Conservation (phyloP, 64 coral and sea anemone genomes). For the Trachythela sp. region DNA sequence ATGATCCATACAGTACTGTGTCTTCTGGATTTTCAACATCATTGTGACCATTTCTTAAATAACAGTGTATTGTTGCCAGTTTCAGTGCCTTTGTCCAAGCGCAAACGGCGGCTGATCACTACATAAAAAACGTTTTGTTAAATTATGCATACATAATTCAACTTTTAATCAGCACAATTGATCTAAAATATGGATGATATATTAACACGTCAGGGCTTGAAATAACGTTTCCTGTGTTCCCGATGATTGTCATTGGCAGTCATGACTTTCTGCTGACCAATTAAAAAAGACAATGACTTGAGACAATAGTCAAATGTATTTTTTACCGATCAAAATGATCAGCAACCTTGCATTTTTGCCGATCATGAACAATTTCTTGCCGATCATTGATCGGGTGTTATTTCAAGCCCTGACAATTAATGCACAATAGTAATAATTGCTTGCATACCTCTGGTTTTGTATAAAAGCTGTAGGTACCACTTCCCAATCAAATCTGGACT, state of each 20-base stretch:
- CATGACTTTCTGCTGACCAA: too few relatives aligned
- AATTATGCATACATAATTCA: not conserved
- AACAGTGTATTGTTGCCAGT: not conserved
- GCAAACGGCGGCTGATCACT: constrained; percentile 6
- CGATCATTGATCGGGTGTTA: too few relatives aligned
- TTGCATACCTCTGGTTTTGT: not conserved
- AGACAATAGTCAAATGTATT: too few relatives aligned
- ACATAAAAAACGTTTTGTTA: not conserved
- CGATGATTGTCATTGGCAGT: not conserved
- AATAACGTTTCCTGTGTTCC: not conserved
- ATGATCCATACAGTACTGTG: not conserved
- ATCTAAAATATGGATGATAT: not conserved
- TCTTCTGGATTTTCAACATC: constrained; percentile 15
- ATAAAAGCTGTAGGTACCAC: not conserved
- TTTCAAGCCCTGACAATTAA: not conserved
- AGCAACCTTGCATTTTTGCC: too few relatives aligned
- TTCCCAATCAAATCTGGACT: constrained; percentile 10
- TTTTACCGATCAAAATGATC: too few relatives aligned
- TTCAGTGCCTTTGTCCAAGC: not conserved
- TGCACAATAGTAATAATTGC: not conserved
- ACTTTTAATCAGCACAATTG: not conserved
- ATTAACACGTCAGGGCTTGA: not conserved
- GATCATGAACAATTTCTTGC: too few relatives aligned
- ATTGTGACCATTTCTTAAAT: not conserved
- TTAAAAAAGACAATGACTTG: not conserved